A percentile compares a stretch with the other conserved stretches of the same genome.
phyloP scores from a whole-genome alignment of 2,888 invertebrate species.

The Sinotaia quadrata region DNA sequence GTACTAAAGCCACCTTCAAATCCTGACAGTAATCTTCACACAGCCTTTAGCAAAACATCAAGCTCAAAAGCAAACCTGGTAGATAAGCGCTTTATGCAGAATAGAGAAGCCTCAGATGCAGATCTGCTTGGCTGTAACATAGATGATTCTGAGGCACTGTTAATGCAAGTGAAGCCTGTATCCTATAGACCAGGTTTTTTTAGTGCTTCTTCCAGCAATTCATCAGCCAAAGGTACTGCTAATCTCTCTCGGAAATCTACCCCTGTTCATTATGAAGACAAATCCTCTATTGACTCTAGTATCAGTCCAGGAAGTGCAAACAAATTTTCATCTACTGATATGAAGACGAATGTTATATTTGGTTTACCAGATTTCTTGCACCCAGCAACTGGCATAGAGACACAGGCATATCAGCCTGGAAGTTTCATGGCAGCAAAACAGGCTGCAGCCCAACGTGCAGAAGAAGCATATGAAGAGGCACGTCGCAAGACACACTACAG shows the following conservation, averaged over 20 bases:
- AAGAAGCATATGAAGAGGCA: constrained; percentile 21
- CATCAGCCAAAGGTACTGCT: not conserved
- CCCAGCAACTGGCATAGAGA: constrained; percentile 15
- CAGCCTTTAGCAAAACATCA: not conserved
- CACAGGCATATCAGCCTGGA: constrained; percentile 31
- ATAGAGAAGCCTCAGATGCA: constrained; percentile 35
- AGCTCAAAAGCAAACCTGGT: constrained; percentile 35
- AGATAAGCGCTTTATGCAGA: constrained; percentile 57
- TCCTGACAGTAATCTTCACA: not conserved
- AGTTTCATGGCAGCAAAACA: constrained; percentile 38
- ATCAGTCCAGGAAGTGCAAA: not conserved
- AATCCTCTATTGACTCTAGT: not conserved
- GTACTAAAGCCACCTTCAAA: not conserved
- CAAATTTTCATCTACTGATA: not conserved
- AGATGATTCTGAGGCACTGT: not conserved
- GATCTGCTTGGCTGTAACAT: constrained; percentile 11
- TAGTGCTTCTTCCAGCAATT: constrained; percentile 23
- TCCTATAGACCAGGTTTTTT: constrained; percentile 39
- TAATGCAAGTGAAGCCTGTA: constrained; percentile 20
- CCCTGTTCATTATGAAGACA: not conserved
- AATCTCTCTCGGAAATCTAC: not conserved
- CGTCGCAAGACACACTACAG: constrained; percentile 22
- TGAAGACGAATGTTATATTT: constrained; percentile 19
- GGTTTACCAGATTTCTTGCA: constrained; percentile 24
- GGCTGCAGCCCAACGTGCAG: constrained; percentile 21